Base-by-base conservation (phyloP, 2,113 vertebrate genomes). In the Perca fluviatilis region DNA sequence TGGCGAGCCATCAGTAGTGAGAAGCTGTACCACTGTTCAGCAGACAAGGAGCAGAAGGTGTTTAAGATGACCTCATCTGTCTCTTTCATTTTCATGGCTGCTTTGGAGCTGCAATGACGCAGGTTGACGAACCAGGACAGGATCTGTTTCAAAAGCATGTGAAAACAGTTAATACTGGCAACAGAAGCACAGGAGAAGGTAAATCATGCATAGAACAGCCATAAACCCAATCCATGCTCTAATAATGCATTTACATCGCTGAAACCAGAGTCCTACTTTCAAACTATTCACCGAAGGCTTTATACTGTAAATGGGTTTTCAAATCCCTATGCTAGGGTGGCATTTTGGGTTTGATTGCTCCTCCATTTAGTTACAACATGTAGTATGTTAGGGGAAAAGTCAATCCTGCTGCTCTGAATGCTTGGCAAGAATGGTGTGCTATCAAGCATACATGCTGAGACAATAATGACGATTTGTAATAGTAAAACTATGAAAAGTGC, bases 1-100 rank as follows among this genome's bases (percentile, higher is more conserved):
- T 99, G 95, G 33, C 89, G 95, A 58, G 96, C 71, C 61, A 97
- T 82, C 18, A 97, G 96, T 77, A 99, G 47, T 1, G 92, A 91
- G 1, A 98, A 95, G 89, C 18, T 94, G 80, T 94, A 97, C 93
- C 93, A 94, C 18, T 96, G 79, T 6, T 77, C 64, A 1, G 15
- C 19, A 2, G 95, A 69, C 82, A 97, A 83, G 25, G 90, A 93
- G 90, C 98, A 99, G 77, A 98, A 82, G 74, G 95, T 88, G 61
- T 80, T 74, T 19, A 83, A 86, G 61, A 94, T 36, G 6, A 80
- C 67, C 1, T 1, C 46, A 27, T 92, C 94, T 3, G 91, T 15
- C 49, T 89, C 74, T 2, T 83, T 87, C 72, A 88, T 84, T 16
- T 67, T 19, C 27, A 69, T 1, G 14, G n/a, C 25, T 0, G 79